Percentiles rank a stretch among this genome's conserved stretches.
Evolutionary conservation across 2,797 vertebrate genomes (phyloP).

Genomic region (Hypotaenidia philippensis): DNA sequence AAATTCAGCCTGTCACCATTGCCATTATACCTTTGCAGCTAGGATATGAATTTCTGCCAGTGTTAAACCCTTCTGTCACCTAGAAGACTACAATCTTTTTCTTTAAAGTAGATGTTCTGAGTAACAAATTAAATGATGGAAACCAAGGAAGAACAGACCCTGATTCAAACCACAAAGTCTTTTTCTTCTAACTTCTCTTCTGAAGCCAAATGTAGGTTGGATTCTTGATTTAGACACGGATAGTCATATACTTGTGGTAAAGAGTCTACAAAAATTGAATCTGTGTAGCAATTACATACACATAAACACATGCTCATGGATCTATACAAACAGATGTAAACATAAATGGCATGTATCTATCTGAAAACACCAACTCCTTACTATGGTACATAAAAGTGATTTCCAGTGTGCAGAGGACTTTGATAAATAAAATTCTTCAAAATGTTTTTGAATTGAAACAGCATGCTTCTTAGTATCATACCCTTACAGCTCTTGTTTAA

Average conservation of each 20-base stretch:
- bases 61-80: background rate
- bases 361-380: background rate
- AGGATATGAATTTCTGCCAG: background rate
- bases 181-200: background rate
- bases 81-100: background rate
- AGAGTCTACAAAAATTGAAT: background rate
- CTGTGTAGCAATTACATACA: background rate
- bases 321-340: background rate
- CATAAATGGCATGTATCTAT: background rate
- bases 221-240: background rate
- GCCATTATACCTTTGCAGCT: background rate
- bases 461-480: background rate
- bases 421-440: background rate
- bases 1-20: background rate
- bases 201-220: background rate
- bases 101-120: background rate
- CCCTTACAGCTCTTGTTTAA: background rate
- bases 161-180: background rate
- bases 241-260: background rate
- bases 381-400: background rate
- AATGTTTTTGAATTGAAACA: background rate
- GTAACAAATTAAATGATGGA: background rate
- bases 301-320: background rate
- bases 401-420: background rate
- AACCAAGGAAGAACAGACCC: background rate